A percentile compares a stretch with the other conserved stretches of the same genome.
These are phyloP conservation scores for Anastrepha obliqua DNA, from an alignment of 1,140 invertebrate genomes.

Conservation along the genomic window DNA sequence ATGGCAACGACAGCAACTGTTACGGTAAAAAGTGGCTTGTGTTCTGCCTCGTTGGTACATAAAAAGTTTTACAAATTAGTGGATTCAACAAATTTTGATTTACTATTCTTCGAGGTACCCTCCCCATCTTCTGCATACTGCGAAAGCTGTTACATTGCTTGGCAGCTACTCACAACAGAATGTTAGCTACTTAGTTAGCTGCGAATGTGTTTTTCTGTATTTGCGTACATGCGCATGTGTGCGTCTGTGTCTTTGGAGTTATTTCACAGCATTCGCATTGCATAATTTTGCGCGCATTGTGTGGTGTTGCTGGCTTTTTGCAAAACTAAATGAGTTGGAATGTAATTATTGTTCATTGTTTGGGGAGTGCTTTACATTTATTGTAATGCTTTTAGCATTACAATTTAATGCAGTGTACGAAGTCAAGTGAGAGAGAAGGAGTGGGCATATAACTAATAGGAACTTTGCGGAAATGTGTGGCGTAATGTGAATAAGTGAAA, in stretches of 20 bases:
- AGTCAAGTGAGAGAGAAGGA: background rate
- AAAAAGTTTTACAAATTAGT: slow-evolving; percentile 49
- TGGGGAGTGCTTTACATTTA: background rate
- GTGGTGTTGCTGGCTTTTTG: slow-evolving; percentile 4
- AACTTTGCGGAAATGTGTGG: background rate
- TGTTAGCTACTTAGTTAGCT: background rate
- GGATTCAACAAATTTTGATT: slow-evolving; percentile 50
- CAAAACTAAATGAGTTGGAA: slow-evolving; percentile 50
- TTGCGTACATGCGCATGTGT: background rate
- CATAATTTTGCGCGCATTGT: slow-evolving; percentile 33
- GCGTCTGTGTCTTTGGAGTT: background rate
- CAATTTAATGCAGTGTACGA: background rate
- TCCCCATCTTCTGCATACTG: background rate
- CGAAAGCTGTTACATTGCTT: background rate
- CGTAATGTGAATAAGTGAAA: background rate
- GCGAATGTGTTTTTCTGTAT: background rate
- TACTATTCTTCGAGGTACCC: background rate
- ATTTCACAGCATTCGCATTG: slow-evolving; percentile 25
- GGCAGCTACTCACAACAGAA: slow-evolving; percentile 3
- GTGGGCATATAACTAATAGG: background rate
- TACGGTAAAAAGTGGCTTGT: slow-evolving; percentile 18
- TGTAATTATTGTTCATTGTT: slow-evolving; percentile 52
- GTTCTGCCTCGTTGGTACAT: background rate
- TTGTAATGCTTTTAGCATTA: slow-evolving; percentile 20
- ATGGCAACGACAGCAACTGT: background rate